These are phyloP conservation scores for Montipora efflorescens DNA, from an alignment of 64 coral and sea anemone species.

Conservation along the genomic window DNA sequence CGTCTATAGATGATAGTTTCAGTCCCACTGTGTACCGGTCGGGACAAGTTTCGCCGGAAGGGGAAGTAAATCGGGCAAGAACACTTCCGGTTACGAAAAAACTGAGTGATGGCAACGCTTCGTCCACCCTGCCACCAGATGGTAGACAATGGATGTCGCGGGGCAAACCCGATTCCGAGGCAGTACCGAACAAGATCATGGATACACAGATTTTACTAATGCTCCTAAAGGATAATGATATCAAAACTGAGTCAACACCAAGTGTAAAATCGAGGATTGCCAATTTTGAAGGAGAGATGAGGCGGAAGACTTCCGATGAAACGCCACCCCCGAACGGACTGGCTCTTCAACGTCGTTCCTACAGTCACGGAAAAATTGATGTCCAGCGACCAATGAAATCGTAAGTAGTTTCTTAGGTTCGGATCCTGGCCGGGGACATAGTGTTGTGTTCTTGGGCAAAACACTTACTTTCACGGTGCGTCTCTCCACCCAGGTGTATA, in stretches of 20 bases:
- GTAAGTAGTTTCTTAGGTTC: conserved; percentile 1
- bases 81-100: not conserved
- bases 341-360: not conserved
- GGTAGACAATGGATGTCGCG: not conserved
- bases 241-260: conserved; percentile 11
- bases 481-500: no score
- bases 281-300: conserved; percentile 66
- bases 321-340: not conserved
- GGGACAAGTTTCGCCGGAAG: not conserved
- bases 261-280: conserved; percentile 80
- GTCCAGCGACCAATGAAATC: conserved; percentile 14
- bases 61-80: not conserved
- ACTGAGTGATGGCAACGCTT: not conserved
- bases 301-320: not conserved
- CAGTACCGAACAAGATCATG: conserved; percentile 41
- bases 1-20: conserved; percentile 9
- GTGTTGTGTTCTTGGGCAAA: no score
- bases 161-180: conserved; percentile 18
- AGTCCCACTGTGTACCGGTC: conserved; percentile 25
- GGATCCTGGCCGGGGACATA: no score
- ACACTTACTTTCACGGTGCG: no score
- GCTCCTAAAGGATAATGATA: conserved; percentile 66
- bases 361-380: conserved; percentile 37
- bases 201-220: conserved; percentile 84
- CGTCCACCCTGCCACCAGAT: not conserved